These are phyloP conservation scores for Melanargia galathea DNA, from an alignment of 2,888 invertebrate species.

Conservation along the genomic window DNA sequence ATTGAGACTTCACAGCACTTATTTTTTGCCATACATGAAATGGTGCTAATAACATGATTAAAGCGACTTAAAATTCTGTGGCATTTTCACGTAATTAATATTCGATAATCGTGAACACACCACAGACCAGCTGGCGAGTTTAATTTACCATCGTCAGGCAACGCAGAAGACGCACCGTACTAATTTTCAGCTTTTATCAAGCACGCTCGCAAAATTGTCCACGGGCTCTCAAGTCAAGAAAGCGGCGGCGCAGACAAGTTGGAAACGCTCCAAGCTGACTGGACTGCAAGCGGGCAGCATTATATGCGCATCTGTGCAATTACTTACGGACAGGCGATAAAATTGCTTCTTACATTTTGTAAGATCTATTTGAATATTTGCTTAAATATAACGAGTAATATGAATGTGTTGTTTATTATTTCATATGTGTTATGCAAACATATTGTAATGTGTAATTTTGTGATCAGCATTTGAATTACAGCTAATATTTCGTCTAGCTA, in stretches of 20 bases:
- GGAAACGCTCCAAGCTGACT: constrained; percentile 42
- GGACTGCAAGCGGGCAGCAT: constrained; percentile 14
- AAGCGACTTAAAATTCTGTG: too few species aligned
- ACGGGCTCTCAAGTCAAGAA: constrained; percentile 21
- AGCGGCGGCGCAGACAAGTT: constrained; percentile 34
- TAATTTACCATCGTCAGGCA: too few species aligned
- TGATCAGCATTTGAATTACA: not conserved
- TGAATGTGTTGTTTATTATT: constrained; percentile 13
- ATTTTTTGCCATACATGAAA: too few species aligned
- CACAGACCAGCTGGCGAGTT: too few species aligned
- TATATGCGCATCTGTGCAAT: constrained; percentile 42
- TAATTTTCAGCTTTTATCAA: not conserved
- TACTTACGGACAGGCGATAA: constrained; percentile 42
- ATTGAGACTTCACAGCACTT: too few species aligned
- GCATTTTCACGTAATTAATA: too few species aligned
- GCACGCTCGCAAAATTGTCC: not conserved
- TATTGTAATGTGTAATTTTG: not conserved
- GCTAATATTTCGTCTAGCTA: not conserved
- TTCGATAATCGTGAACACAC: too few species aligned
- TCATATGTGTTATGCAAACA: constrained; percentile 18
- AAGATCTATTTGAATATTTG: constrained; percentile 31
- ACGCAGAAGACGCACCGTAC: too few species aligned
- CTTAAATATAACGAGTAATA: constrained; percentile 17
- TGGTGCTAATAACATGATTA: too few species aligned
- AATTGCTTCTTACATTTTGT: constrained; percentile 37